Evolutionary conservation across 2,113 vertebrate species (phyloP), one percentile per base, ranked within the genome.

Genomic region (Malaclemys terrapin): DNA sequence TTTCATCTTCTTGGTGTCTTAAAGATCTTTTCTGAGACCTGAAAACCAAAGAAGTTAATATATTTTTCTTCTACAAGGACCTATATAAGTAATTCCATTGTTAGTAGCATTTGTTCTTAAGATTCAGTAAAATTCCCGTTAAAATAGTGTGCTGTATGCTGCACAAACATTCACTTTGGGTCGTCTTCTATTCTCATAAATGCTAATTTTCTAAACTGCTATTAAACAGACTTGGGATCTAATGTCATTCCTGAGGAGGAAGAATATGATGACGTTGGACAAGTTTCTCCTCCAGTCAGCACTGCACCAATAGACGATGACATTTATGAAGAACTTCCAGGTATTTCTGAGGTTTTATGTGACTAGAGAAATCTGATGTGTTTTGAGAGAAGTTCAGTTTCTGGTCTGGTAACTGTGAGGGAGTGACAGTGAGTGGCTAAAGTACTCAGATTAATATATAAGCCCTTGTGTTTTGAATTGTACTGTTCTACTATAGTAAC

Each of bases 301-400:
- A 75, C 38, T 81, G 97, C 88, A 35, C 93, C 89, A 1, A 93
- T 84, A 3, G 98, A 98, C 72, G 99, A 99, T 1, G 99, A 99
- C 92, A 99, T 99, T 98, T 99, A 99, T 91, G 99, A 99, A 98
- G 98, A 98, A 94, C 98, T 99, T 89, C 99, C 99, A 99, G 99
- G 99, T 99, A 97, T 62, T 86, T 93, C 79, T 95, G 14, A 59
- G 45, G 2, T 93, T 81, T 91, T 89, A 90, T 50, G 22, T 47
- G 49, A 75, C 76, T 91, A 80, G 76, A 82, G 82, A 84, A 27
- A 76, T 56, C 82, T 65, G 50, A 65, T 57, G 49, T 89, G 76
- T 42, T 35, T 53, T 92, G 35, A 19, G 38, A 69, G 84, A 0
- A 24, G 90, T 85, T 88, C 80, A 92, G 0, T 10, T 91, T 93